These are phyloP conservation scores for Perizoma affinitatum DNA, from an alignment of 2,888 invertebrate species.

Conservation along the genomic window DNA sequence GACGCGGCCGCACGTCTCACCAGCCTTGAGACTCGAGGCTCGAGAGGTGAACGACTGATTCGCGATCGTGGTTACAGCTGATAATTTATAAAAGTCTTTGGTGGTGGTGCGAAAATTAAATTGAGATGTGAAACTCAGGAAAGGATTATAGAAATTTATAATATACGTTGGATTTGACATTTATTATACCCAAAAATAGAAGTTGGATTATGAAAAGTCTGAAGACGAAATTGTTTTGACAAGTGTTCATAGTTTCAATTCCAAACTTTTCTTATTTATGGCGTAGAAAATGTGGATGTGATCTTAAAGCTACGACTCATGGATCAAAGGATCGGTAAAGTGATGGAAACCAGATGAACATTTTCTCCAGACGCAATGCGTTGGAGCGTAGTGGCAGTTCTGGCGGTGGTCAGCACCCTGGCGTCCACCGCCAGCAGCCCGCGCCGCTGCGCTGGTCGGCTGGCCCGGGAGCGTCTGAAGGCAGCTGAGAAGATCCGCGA, in stretches of 20 bases:
- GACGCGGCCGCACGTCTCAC: constrained; percentile 46
- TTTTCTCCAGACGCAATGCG: constrained; percentile 49
- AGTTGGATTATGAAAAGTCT: not conserved
- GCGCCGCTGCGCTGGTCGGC: constrained; percentile 69
- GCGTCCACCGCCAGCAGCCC: constrained; percentile 46
- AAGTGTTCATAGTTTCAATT: not conserved
- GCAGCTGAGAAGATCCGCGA: constrained; percentile 77
- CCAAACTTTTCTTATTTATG: too few species aligned
- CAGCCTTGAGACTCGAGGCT: constrained; percentile 1
- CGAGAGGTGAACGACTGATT: not conserved
- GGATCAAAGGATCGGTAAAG: not conserved
- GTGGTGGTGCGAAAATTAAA: not conserved
- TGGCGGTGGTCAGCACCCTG: constrained; percentile 43
- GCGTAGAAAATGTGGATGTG: constrained; percentile 16
- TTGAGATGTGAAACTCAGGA: not conserved
- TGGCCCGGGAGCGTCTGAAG: constrained; percentile 73
- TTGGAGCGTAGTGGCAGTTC: constrained; percentile 54
- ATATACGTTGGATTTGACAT: constrained; percentile 1
- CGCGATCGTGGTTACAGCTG: constrained; percentile 14
- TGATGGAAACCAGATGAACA: constrained; percentile 44
- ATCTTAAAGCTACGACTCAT: constrained; percentile 1
- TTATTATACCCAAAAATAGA: not conserved
- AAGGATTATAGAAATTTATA: not conserved
- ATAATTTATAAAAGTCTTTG: not conserved
- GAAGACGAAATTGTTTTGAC: constrained; percentile 12